Base-by-base conservation (phyloP, 1,140 invertebrate genomes). In the Wiebesia pumilae region DNA sequence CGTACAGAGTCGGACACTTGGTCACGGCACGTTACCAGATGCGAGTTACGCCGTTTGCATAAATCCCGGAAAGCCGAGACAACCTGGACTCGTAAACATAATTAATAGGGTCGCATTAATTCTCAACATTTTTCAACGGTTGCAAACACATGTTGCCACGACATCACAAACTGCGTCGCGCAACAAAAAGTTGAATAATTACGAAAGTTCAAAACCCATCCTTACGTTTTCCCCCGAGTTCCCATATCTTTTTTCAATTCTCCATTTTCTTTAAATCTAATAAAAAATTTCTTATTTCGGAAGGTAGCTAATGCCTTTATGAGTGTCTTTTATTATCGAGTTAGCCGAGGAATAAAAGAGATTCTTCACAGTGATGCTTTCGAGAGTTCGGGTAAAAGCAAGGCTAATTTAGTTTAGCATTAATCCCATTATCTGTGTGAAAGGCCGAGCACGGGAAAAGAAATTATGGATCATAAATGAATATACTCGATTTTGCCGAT, bases 171-270 rank as follows among this genome's bases (percentile, higher is more conserved):
- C 90, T 92, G 92, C 92, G 90, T 92, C 90, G 93, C 89, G 93
- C 92, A 93, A 94, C 93, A 92, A 91, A 90, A 91, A 91, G 91
- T 90, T 93, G 92, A 94, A 94, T 94, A 93, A 94, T 94, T 93
- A 91, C 92, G 89, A 92, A 94, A 93, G 93, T 93, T 93, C 27
- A 27, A 43, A 58, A 75, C 47, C 69, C n/a, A 83, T 83, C 69
- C 67, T 78, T 80, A 12, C 40, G 21, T n/a, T 81, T 67, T 58
- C n/a, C n/a, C 33, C 67, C 35, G 58, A 6, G 35, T 81, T 10
- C 33, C 65, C 43, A n/a, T n/a, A 40, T 38, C 3, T 21, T 24
- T 81, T 81, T 67, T 69, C 10, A 30, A 7, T 0, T 21, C 27
- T 33, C 24, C 16, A 51, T 71, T 19, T 71, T 51, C 51, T 71